Evolutionary conservation across 1,140 invertebrate genomes (phyloP).

Genomic region (Homarus americanus): DNA sequence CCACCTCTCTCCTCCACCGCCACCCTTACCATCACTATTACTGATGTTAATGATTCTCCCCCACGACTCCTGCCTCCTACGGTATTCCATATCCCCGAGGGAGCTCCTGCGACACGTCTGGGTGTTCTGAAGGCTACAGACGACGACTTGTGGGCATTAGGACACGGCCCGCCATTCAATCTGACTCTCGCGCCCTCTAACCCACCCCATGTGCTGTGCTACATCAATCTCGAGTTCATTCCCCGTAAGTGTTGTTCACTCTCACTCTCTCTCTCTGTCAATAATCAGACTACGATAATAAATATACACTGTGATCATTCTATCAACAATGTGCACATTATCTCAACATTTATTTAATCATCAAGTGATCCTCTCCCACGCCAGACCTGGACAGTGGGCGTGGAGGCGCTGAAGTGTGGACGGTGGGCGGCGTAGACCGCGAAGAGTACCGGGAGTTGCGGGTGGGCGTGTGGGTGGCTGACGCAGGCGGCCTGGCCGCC

Average conservation of each 20-base stretch:
- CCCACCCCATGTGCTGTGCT: constrained; percentile 36
- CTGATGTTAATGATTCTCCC: constrained; percentile 69
- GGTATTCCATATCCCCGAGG: constrained; percentile 58
- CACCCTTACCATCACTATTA: constrained; percentile 55
- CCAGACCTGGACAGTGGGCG: too few species aligned
- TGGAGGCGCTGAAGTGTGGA: too few species aligned
- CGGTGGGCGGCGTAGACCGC: too few species aligned
- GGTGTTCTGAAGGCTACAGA: constrained; percentile 58
- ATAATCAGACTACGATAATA: too few species aligned
- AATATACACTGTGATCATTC: too few species aligned
- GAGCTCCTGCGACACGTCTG: constrained; percentile 28
- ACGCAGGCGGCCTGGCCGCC: too few species aligned
- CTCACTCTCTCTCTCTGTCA: too few species aligned
- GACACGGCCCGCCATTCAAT: constrained; percentile 71
- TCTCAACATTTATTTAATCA: too few species aligned
- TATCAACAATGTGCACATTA: too few species aligned
- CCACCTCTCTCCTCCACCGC: constrained; percentile 67
- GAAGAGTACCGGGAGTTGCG: too few species aligned
- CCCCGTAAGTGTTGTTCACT: constrained; percentile 10
- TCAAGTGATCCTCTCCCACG: too few species aligned
- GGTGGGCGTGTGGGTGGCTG: too few species aligned
- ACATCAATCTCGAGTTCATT: constrained; percentile 39
- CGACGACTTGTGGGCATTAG: constrained; percentile 68
- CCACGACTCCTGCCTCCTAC: constrained; percentile 54
- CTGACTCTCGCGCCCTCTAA: constrained; percentile 53